Percentiles rank a stretch among this genome's conserved stretches.
phyloP scores from a whole-genome alignment of 2,888 invertebrate species.

The Yponomeuta malinellus region DNA sequence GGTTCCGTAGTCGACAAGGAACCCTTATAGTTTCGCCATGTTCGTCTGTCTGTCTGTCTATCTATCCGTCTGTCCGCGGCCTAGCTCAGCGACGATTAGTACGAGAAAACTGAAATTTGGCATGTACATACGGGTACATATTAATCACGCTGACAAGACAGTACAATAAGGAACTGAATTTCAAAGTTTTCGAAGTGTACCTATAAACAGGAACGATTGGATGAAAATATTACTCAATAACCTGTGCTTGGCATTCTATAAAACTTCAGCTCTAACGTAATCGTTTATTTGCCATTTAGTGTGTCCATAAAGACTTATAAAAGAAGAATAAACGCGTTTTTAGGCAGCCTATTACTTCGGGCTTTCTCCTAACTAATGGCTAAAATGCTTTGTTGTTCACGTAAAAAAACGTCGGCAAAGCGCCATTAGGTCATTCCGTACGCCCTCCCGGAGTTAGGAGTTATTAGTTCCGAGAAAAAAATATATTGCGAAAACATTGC shows the following conservation, averaged over 20 bases:
- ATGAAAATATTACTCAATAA: too few relatives aligned
- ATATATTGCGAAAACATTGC: constrained; percentile 1
- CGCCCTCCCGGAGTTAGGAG: neutral
- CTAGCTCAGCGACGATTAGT: too few relatives aligned
- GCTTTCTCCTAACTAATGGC: neutral
- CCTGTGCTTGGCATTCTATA: constrained; percentile 18
- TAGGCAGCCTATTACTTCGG: neutral
- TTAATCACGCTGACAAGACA: too few relatives aligned
- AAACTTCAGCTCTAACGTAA: neutral
- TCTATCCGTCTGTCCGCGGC: too few relatives aligned
- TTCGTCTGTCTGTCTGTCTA: too few relatives aligned
- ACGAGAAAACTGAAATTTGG: too few relatives aligned
- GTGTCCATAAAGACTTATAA: neutral
- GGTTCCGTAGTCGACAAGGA: too few relatives aligned
- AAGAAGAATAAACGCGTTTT: neutral
- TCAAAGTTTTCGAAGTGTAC: too few relatives aligned
- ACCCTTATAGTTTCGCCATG: too few relatives aligned
- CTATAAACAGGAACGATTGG: too few relatives aligned
- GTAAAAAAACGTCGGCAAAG: neutral
- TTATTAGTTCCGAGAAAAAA: neutral
- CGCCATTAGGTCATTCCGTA: neutral
- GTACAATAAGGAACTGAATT: too few relatives aligned
- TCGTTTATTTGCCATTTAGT: neutral
- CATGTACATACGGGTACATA: too few relatives aligned
- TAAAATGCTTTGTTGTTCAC: neutral